phyloP scores from a whole-genome alignment of 2,113 vertebrate genomes.

The Microtus richardsoni region DNA sequence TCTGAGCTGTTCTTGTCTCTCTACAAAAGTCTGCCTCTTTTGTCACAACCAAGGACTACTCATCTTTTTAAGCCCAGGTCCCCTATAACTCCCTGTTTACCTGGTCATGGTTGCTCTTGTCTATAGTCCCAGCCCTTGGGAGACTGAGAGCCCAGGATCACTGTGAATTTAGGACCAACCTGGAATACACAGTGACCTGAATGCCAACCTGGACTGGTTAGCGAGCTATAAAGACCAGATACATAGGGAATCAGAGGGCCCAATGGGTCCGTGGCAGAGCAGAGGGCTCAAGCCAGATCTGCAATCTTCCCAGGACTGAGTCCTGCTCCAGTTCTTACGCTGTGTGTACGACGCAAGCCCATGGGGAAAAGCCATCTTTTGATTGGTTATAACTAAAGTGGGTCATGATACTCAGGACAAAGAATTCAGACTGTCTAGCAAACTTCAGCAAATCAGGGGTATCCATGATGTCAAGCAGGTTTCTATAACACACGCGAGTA shows the following conservation, averaged over 20 bases:
- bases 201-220: not conserved
- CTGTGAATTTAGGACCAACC: not conserved
- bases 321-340: not conserved
- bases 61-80: not conserved
- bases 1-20: not conserved
- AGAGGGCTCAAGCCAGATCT: not conserved
- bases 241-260: not conserved
- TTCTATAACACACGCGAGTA: not conserved
- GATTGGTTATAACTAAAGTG: not conserved
- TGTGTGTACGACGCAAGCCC: not conserved
- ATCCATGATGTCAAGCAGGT: not conserved
- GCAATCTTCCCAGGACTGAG: not conserved
- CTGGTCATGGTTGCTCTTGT: not conserved
- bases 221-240: not conserved
- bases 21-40: not conserved
- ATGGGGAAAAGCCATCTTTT: not conserved
- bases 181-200: not conserved
- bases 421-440: not conserved
- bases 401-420: not conserved
- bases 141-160: not conserved
- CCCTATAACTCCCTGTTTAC: not conserved
- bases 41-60: not conserved
- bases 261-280: not conserved
- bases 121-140: not conserved
- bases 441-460: not conserved